These are phyloP conservation scores for Balanococcus diminutus DNA, from an alignment of 2,888 invertebrate genomes.

Conservation along the genomic window DNA sequence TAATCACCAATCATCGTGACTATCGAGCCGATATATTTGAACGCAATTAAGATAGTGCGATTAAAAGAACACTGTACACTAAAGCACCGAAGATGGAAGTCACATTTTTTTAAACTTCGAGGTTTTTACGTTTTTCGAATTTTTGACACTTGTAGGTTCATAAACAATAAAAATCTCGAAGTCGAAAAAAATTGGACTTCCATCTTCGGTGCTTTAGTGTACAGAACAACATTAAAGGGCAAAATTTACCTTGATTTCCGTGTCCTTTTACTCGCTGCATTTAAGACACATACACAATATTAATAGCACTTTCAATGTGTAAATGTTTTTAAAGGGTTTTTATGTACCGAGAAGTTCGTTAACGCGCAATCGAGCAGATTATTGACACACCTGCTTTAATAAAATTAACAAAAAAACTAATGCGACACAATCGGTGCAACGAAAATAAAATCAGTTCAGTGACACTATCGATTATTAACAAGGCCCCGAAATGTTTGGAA, in stretches of 20 bases:
- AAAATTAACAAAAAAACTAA: conserved; percentile 12
- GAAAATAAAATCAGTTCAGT: conserved; percentile 18
- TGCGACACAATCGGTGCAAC: conserved; percentile 1
- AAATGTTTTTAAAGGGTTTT: conserved; percentile 33
- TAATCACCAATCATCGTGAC: not conserved
- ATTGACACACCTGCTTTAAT: conserved; percentile 46
- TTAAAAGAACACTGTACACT: too few relatives aligned
- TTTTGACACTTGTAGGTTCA: too few relatives aligned
- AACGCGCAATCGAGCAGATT: conserved; percentile 26
- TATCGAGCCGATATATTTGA: not conserved
- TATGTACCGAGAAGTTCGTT: conserved; percentile 5
- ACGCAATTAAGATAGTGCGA: not conserved
- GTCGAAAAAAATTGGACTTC: too few relatives aligned
- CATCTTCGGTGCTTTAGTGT: too few relatives aligned
- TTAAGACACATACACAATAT: conserved; percentile 57
- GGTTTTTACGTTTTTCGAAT: too few relatives aligned
- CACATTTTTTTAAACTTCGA: too few relatives aligned
- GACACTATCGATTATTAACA: not conserved
- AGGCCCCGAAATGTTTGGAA: not conserved
- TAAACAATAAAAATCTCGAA: too few relatives aligned
- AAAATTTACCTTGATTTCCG: conserved; percentile 76
- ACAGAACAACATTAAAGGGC: not conserved
- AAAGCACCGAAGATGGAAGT: too few relatives aligned
- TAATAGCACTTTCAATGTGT: conserved; percentile 29
- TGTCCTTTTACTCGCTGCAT: conserved; percentile 82